Percentiles rank a stretch among this genome's conserved stretches.
Evolutionary conservation across 1,140 invertebrate species (phyloP).

Genomic region (Drosophila parvula): DNA sequence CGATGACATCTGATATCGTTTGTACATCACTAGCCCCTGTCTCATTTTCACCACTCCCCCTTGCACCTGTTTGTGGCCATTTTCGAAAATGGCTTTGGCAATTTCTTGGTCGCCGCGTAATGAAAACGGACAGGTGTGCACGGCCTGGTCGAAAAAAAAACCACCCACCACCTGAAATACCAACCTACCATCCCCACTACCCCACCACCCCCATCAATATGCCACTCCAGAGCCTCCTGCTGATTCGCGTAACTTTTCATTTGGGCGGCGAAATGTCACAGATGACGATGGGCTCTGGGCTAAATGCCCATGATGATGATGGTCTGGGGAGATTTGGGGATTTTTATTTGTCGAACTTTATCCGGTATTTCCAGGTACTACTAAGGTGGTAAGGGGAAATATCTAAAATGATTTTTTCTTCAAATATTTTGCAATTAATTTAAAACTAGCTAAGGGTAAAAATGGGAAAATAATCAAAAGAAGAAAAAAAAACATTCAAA

Average conservation of each 20-base stretch:
- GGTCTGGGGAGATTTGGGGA: background rate
- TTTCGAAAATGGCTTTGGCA: constrained; percentile 62
- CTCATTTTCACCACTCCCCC: background rate
- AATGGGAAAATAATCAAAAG: too few relatives aligned
- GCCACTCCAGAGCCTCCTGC: background rate
- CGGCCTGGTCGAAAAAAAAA: constrained; percentile 22
- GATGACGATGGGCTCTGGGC: constrained; percentile 37
- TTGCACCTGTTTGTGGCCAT: constrained; percentile 22
- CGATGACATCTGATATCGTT: background rate
- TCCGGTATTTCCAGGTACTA: constrained; percentile 1
- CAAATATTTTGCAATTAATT: too few relatives aligned
- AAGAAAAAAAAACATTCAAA: too few relatives aligned
- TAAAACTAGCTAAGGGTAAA: too few relatives aligned
- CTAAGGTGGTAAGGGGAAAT: background rate
- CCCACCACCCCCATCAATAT: constrained; percentile 2
- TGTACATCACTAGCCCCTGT: background rate
- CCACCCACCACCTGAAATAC: constrained; percentile 7
- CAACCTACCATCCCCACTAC: background rate
- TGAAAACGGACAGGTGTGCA: constrained; percentile 73
- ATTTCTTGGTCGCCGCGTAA: constrained; percentile 58
- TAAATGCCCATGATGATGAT: constrained; percentile 26
- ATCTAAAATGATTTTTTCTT: background rate
- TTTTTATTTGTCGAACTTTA: constrained; percentile 5
- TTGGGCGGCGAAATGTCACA: constrained; percentile 43
- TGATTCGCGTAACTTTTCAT: constrained; percentile 62